Evolutionary conservation across 1,140 invertebrate genomes (phyloP).

Genomic region (Drosophila orosa): DNA sequence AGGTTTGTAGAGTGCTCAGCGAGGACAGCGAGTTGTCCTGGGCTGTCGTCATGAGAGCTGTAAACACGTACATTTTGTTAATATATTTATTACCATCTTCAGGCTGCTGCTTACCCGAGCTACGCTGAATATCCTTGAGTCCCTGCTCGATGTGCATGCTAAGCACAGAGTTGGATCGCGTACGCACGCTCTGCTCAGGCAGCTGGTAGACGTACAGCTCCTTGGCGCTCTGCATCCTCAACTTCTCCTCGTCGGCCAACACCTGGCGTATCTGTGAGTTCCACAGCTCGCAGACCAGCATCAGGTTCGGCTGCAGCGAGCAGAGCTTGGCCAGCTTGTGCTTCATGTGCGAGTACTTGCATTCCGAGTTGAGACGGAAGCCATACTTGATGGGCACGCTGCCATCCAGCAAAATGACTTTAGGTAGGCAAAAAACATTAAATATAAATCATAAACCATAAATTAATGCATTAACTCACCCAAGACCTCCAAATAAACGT

Average conservation of each 20-base stretch:
- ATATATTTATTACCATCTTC: neutral
- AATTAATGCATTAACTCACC: slow-evolving; percentile 85
- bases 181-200: slow-evolving; percentile 70
- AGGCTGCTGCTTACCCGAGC: slow-evolving; percentile 53
- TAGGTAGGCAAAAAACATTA: neutral
- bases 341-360: slow-evolving; percentile 90
- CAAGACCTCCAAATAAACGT: slow-evolving; percentile 89
- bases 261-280: slow-evolving; percentile 87
- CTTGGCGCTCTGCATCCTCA: slow-evolving; percentile 77
- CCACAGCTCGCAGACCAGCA: slow-evolving; percentile 89
- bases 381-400: slow-evolving; percentile 93
- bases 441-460: neutral
- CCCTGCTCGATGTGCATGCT: slow-evolving; percentile 82
- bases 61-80: too few species aligned
- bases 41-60: slow-evolving; percentile 65
- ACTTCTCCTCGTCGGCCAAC: slow-evolving; percentile 83
- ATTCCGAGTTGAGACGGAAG: slow-evolving; percentile 91
- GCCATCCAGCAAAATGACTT: slow-evolving; percentile 91
- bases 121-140: slow-evolving; percentile 82
- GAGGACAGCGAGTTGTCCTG: slow-evolving; percentile 68
- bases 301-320: slow-evolving; percentile 86
- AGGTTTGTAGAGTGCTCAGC: slow-evolving; percentile 64
- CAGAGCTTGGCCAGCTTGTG: slow-evolving; percentile 88
- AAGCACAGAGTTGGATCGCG: slow-evolving; percentile 71
- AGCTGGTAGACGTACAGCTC: slow-evolving; percentile 83